These are phyloP conservation scores for Rhea americana DNA, from an alignment of 2,113 vertebrate species.

Conservation along the genomic window DNA sequence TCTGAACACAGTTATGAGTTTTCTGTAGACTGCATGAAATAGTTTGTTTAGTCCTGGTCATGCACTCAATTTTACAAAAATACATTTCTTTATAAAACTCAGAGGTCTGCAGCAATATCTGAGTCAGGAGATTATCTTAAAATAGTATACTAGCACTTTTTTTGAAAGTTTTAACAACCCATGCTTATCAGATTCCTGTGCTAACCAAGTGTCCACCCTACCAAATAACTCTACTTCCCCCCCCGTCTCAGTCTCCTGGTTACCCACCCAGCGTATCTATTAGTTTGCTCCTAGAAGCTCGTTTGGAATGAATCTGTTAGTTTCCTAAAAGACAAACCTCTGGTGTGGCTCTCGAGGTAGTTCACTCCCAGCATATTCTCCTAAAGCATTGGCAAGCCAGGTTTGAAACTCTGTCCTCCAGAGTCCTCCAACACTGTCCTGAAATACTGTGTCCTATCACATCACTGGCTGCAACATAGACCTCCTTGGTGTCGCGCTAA, in stretches of 20 bases:
- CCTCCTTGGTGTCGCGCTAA: background rate
- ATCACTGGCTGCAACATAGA: background rate
- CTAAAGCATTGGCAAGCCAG: rapidly evolving
- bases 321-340: background rate
- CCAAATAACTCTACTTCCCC: background rate
- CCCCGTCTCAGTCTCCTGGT: background rate
- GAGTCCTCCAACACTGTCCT: background rate
- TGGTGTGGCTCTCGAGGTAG: background rate
- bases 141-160: background rate
- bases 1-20: background rate
- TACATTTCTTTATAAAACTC: background rate
- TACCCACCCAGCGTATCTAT: background rate
- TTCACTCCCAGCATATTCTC: background rate
- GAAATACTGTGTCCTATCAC: background rate
- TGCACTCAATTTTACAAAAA: background rate
- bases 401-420: background rate
- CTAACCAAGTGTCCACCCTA: background rate
- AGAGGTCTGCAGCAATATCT: background rate
- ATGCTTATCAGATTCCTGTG: background rate
- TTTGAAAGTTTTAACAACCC: background rate
- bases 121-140: background rate
- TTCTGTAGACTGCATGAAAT: background rate
- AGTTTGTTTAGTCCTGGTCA: background rate
- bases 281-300: background rate
- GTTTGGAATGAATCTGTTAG: background rate